phyloP scores from a whole-genome alignment of 2,888 invertebrate species.

The Neocrepidodera transversa region DNA sequence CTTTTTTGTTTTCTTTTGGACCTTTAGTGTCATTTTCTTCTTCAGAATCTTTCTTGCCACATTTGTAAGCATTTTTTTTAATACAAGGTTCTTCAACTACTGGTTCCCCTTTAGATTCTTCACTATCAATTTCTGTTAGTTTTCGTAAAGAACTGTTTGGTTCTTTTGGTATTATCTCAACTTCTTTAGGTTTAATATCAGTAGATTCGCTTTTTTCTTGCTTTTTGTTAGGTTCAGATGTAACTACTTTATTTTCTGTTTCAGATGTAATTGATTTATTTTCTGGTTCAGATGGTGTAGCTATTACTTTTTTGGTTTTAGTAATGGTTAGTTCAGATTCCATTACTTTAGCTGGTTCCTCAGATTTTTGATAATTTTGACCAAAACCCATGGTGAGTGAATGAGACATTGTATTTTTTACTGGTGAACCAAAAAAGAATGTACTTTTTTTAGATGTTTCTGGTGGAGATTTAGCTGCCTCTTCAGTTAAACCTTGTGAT shows the following conservation, averaged over 20 bases:
- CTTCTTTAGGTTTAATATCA: slow-evolving; percentile 21
- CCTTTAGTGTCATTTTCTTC: background rate
- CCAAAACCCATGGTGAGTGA: slow-evolving; percentile 39
- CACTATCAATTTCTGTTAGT: slow-evolving; percentile 4
- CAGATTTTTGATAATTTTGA: slow-evolving; percentile 26
- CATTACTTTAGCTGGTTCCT: background rate
- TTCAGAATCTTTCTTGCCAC: slow-evolving; percentile 26
- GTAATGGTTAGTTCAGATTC: too few relatives aligned
- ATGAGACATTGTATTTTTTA: slow-evolving; percentile 46
- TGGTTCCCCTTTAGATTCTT: slow-evolving; percentile 4
- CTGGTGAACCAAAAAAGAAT: slow-evolving; percentile 62
- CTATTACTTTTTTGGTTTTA: too few relatives aligned
- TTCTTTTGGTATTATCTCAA: slow-evolving; percentile 5
- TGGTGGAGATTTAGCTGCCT: slow-evolving; percentile 27
- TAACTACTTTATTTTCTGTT: slow-evolving; percentile 9
- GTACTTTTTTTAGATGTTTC: slow-evolving; percentile 50
- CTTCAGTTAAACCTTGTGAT: background rate
- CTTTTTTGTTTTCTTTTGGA: too few relatives aligned
- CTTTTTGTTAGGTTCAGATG: slow-evolving; percentile 7
- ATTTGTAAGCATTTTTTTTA: slow-evolving; percentile 43
- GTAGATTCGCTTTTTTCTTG: slow-evolving; percentile 12
- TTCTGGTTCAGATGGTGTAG: too few relatives aligned
- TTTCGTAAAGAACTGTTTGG: background rate
- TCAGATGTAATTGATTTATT: too few relatives aligned
- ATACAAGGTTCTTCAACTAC: slow-evolving; percentile 40